phyloP scores from a whole-genome alignment of 2,797 vertebrate genomes.

The Eurystomus glaucurus region DNA sequence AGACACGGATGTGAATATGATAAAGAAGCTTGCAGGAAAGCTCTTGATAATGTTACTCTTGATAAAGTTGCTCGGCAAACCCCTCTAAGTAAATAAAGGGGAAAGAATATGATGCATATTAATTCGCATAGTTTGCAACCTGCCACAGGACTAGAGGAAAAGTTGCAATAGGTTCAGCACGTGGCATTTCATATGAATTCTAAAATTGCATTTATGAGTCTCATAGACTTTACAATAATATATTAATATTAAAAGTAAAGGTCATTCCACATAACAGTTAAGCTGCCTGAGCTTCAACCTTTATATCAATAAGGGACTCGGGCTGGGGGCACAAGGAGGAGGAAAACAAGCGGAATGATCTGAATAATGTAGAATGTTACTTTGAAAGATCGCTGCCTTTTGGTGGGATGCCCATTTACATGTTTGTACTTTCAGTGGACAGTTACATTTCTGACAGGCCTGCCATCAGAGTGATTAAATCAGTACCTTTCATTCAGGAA shows the following conservation, averaged over 20 bases:
- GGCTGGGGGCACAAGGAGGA: constrained; percentile 60
- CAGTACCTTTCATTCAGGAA: constrained; percentile 10
- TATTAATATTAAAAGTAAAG: constrained; percentile 99
- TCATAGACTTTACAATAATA: constrained; percentile 91
- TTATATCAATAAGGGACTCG: constrained; percentile 89
- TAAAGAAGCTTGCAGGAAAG: constrained; percentile 94
- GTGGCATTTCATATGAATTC: constrained; percentile 95
- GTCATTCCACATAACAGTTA: constrained; percentile 93
- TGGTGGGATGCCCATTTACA: constrained; percentile 45
- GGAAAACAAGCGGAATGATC: constrained; percentile 71
- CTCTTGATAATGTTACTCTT: constrained; percentile 98
- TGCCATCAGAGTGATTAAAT: constrained; percentile 38
- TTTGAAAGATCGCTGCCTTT: constrained; percentile 39
- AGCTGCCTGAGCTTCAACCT: constrained; percentile 97
- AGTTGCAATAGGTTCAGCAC: constrained; percentile 83
- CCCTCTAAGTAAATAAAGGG: constrained; percentile 91
- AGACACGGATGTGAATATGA: constrained; percentile 92
- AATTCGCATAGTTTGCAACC: constrained; percentile 89
- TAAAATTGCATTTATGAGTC: constrained; percentile 92
- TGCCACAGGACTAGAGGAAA: constrained; percentile 70
- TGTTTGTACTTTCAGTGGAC: constrained; percentile 42
- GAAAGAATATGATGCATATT: constrained; percentile 91
- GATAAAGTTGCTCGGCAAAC: constrained; percentile 95
- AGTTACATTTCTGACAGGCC: constrained; percentile 48
- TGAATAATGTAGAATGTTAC: constrained; percentile 67